Evolutionary conservation across 2,113 vertebrate species (phyloP).

Genomic region (Phrynosoma blainvillii): DNA sequence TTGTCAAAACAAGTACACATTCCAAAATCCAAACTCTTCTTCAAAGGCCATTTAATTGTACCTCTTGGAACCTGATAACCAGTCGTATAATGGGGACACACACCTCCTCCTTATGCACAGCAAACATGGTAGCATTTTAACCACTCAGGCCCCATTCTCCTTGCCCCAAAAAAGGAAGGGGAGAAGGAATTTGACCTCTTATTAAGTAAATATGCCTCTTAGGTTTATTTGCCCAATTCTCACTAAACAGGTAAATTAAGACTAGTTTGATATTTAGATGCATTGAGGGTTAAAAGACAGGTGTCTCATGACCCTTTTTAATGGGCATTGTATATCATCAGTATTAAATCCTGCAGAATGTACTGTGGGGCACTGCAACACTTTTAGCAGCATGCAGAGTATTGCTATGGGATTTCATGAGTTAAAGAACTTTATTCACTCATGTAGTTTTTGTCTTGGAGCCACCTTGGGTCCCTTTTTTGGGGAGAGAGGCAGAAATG

Average conservation of each 20-base stretch:
- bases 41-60: background rate
- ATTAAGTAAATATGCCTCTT: background rate
- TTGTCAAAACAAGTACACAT: background rate
- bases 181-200: background rate
- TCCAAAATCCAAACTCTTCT: background rate
- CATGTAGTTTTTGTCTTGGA: too few species aligned
- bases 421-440: too few species aligned
- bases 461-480: too few species aligned
- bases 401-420: background rate
- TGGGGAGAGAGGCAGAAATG: too few species aligned
- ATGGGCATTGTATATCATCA: background rate
- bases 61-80: background rate
- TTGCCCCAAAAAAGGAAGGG: background rate
- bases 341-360: background rate
- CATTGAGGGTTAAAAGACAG: background rate
- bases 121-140: background rate
- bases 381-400: background rate
- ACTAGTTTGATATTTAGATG: background rate
- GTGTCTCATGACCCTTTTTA: background rate
- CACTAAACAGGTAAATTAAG: background rate
- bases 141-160: background rate
- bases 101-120: background rate
- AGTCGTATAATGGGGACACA: background rate
- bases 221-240: background rate
- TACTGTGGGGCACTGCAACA: background rate